These are phyloP conservation scores for Stomorhina lunata DNA, from an alignment of 2,888 invertebrate genomes.

Conservation along the genomic window DNA sequence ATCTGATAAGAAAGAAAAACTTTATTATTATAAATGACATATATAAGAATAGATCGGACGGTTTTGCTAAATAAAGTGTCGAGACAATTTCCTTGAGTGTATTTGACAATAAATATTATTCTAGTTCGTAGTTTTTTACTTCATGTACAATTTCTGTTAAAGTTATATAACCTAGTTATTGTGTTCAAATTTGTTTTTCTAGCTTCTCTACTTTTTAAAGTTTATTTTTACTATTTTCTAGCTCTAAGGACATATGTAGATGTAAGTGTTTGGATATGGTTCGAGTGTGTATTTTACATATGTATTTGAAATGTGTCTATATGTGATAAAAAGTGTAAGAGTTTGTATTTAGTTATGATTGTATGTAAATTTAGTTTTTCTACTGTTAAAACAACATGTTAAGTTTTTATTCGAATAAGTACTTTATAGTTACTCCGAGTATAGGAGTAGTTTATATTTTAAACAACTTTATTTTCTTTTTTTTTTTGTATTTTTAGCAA, in stretches of 20 bases:
- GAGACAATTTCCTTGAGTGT: background rate
- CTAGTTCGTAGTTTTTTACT: constrained; percentile 14
- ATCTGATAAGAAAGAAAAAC: too few species aligned
- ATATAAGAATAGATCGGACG: too few species aligned
- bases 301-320: constrained; percentile 32
- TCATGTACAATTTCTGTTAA: constrained; percentile 1
- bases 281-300: too few species aligned
- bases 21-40: too few species aligned
- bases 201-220: too few species aligned
- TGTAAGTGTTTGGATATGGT: too few species aligned
- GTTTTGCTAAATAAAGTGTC: too few species aligned
- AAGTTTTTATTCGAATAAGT: constrained; percentile 19
- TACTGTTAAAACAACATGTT: constrained; percentile 16
- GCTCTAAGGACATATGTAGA: background rate
- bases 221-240: background rate
- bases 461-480: constrained; percentile 19
- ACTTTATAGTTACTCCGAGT: background rate
- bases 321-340: background rate
- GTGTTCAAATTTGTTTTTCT: background rate
- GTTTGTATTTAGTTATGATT: background rate
- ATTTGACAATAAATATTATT: constrained; percentile 4
- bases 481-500: too few species aligned
- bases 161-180: constrained; percentile 58
- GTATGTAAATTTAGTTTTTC: constrained; percentile 18
- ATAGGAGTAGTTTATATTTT: constrained; percentile 41